phyloP scores from a whole-genome alignment of 2,797 vertebrate species.

The Mormyrus proboscirostris region DNA sequence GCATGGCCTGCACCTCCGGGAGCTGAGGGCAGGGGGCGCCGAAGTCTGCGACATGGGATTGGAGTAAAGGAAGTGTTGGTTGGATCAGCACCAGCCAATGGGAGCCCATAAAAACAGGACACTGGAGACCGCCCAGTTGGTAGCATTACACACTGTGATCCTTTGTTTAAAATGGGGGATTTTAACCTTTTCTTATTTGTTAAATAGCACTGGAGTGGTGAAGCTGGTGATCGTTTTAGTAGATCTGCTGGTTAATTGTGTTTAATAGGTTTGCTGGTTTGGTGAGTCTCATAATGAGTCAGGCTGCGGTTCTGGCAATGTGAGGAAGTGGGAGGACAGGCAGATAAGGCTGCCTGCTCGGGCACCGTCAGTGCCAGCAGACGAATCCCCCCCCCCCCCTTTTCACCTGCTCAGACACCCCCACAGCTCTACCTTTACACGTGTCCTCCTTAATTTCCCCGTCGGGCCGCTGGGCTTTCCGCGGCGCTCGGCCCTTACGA shows the following conservation, averaged over 20 bases:
- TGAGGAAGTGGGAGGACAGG: not conserved
- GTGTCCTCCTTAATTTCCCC: not conserved
- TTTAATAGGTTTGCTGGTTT: not conserved
- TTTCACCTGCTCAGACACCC: not conserved
- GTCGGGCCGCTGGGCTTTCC: not conserved
- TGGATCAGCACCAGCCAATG: not conserved
- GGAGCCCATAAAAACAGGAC: not conserved
- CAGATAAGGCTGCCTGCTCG: not conserved
- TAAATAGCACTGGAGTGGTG: not conserved
- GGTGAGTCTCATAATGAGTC: not conserved
- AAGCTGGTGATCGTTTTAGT: not conserved
- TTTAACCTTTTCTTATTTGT: not conserved
- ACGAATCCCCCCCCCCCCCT: not conserved
- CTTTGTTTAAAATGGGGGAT: not conserved
- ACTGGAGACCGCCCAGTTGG: not conserved
- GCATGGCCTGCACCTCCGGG: not conserved
- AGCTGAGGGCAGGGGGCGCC: constrained; percentile 33
- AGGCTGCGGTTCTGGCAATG: not conserved
- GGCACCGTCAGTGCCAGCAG: not conserved
- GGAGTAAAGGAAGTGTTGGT: constrained; percentile 38
- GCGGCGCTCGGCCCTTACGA: not conserved
- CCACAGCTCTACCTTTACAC: not conserved
- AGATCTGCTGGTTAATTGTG: not conserved
- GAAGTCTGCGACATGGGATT: constrained; percentile 37
- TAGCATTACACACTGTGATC: not conserved